Evolutionary conservation across 2,888 invertebrate genomes (phyloP).

Genomic region (Troides aeacus): DNA sequence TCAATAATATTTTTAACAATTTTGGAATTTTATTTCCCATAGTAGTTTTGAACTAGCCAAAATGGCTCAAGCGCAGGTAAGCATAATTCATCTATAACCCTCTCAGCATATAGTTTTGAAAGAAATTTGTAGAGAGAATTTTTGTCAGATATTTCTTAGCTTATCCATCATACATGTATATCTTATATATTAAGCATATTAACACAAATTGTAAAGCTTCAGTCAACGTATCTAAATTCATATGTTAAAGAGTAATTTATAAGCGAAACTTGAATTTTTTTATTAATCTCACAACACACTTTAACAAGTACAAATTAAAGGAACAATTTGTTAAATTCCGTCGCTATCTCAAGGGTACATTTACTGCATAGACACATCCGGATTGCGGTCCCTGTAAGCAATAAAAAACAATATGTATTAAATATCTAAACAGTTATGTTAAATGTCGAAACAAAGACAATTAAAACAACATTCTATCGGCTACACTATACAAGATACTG

Average conservation of each 20-base stretch:
- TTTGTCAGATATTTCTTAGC: neutral
- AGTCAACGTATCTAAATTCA: neutral
- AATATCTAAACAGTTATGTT: neutral
- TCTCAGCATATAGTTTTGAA: neutral
- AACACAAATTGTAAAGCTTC: too few species aligned
- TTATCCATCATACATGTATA: neutral
- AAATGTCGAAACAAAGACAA: neutral
- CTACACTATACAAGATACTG: conserved; percentile 21
- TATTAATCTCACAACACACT: neutral
- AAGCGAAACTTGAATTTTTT: neutral
- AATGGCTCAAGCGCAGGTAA: neutral
- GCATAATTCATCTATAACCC: neutral
- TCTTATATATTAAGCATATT: neutral
- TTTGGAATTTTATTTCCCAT: neutral
- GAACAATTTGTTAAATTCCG: conserved; percentile 6
- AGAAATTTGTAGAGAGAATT: neutral
- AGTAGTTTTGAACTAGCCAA: neutral
- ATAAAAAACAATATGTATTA: neutral
- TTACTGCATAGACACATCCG: conserved; percentile 48
- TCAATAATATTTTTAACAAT: conserved; percentile 19
- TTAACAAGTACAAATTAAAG: neutral
- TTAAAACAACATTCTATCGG: neutral
- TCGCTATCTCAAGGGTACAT: conserved; percentile 52
- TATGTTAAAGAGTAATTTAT: neutral
- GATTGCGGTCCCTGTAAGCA: conserved; percentile 55